Evolutionary conservation across 2,888 invertebrate species (phyloP).

Genomic region (Alentia gelatinosa): DNA sequence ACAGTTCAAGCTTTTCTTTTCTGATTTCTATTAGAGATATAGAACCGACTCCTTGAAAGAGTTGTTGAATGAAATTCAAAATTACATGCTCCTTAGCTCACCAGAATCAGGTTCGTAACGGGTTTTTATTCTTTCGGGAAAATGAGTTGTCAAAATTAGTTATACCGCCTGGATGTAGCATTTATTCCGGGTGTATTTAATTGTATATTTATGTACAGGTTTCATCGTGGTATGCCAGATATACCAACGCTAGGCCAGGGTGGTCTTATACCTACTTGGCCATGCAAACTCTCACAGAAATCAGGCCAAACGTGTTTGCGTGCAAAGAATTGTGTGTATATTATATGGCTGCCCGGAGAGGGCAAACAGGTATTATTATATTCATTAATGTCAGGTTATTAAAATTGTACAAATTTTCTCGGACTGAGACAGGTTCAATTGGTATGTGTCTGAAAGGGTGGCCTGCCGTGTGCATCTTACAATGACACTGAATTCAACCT

Average conservation of each 20-base stretch:
- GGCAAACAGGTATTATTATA: slow-evolving; percentile 32
- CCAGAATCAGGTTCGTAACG: not conserved
- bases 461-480: not conserved
- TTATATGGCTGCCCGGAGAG: not conserved
- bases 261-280: not conserved
- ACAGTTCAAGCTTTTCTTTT: not conserved
- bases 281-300: not conserved
- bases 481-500: not conserved
- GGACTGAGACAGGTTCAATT: slow-evolving; percentile 5
- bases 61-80: not conserved
- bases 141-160: slow-evolving; percentile 45
- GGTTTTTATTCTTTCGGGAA: slow-evolving; percentile 24
- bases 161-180: not conserved
- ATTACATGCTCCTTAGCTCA: not conserved
- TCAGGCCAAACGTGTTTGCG: slow-evolving; percentile 49
- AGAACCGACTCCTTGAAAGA: not conserved
- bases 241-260: not conserved
- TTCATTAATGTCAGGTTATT: slow-evolving; percentile 46
- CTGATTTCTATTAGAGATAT: not conserved
- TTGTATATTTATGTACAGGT: slow-evolving; percentile 42
- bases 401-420: slow-evolving; percentile 49
- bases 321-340: slow-evolving; percentile 39
- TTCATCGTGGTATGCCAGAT: not conserved
- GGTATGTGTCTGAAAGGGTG: slow-evolving; percentile 4
- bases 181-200: slow-evolving; percentile 27